A percentile compares a stretch with the other conserved stretches of the same genome.
These are phyloP conservation scores for Vanessa atalanta DNA, from an alignment of 1,140 invertebrate species.

Conservation along the genomic window DNA sequence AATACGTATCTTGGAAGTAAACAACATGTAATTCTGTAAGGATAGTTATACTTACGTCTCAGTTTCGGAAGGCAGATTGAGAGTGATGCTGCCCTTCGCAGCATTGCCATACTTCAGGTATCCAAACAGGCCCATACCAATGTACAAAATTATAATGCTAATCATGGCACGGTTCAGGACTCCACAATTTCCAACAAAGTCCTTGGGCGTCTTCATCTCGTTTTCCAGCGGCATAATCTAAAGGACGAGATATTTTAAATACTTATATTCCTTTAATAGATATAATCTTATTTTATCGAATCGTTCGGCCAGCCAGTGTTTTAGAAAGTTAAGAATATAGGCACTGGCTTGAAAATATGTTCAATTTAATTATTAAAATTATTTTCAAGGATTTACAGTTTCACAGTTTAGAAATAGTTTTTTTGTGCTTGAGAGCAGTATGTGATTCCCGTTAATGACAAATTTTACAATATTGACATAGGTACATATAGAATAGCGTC, in stretches of 20 bases:
- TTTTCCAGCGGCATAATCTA: constrained; percentile 93
- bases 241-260: constrained; percentile 16
- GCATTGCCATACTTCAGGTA: constrained; percentile 87
- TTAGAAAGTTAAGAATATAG: background rate
- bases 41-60: constrained; percentile 79
- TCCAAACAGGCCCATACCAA: constrained; percentile 89
- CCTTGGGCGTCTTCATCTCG: constrained; percentile 89
- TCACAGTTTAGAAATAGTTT: too few relatives aligned
- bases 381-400: too few relatives aligned
- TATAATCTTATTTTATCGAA: background rate
- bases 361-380: too few relatives aligned
- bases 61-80: constrained; percentile 83
- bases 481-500: too few relatives aligned
- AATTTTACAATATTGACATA: too few relatives aligned
- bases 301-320: background rate
- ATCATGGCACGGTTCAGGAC: constrained; percentile 90
- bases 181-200: constrained; percentile 86
- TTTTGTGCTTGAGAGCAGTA: too few relatives aligned
- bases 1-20: background rate
- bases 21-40: too few relatives aligned
- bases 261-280: background rate
- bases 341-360: too few relatives aligned
- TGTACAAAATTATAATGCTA: constrained; percentile 86
- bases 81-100: constrained; percentile 85
- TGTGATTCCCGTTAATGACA: too few relatives aligned